These are phyloP conservation scores for Drosophila barbarae DNA, from an alignment of 2,888 invertebrate species.

Conservation along the genomic window DNA sequence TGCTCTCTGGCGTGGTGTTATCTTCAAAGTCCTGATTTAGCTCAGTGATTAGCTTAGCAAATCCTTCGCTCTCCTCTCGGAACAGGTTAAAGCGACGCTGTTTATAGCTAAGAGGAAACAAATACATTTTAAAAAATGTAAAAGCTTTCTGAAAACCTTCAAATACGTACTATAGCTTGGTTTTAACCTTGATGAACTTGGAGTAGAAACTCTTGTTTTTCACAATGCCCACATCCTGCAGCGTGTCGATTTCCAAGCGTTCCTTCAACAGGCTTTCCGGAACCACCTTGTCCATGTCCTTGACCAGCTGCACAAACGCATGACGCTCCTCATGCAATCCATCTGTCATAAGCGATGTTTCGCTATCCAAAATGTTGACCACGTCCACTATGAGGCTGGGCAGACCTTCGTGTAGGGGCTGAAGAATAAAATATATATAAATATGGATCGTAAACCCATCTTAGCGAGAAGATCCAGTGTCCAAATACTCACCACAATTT, in stretches of 20 bases:
- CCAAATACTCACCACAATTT: slow-evolving; percentile 84
- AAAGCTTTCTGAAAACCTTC: no score
- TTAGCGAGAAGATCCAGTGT: neutral
- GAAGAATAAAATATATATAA: slow-evolving; percentile 26
- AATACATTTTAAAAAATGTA: neutral
- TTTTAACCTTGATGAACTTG: slow-evolving; percentile 98
- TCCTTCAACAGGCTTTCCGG: slow-evolving; percentile 94
- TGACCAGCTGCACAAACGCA: slow-evolving; percentile 88
- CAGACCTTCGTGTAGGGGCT: slow-evolving; percentile 89
- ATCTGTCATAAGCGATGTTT: slow-evolving; percentile 84
- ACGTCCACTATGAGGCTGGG: slow-evolving; percentile 92
- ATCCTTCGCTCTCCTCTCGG: slow-evolving; percentile 99
- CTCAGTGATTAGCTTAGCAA: slow-evolving; percentile 96
- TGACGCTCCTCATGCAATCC: slow-evolving; percentile 86
- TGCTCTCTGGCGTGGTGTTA: slow-evolving; percentile 82
- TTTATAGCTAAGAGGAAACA: slow-evolving; percentile 89
- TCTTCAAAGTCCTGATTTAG: slow-evolving; percentile 87
- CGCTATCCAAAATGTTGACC: slow-evolving; percentile 90
- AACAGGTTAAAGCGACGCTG: slow-evolving; percentile 99
- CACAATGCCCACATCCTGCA: slow-evolving; percentile 94
- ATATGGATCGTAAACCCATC: neutral
- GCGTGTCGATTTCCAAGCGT: slow-evolving; percentile 94
- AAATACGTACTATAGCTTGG: slow-evolving; percentile 93
- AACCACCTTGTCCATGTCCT: slow-evolving; percentile 89
- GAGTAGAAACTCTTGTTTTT: slow-evolving; percentile 94